These are phyloP conservation scores for Suillia variegata DNA, from an alignment of 2,888 invertebrate species.

Conservation along the genomic window DNA sequence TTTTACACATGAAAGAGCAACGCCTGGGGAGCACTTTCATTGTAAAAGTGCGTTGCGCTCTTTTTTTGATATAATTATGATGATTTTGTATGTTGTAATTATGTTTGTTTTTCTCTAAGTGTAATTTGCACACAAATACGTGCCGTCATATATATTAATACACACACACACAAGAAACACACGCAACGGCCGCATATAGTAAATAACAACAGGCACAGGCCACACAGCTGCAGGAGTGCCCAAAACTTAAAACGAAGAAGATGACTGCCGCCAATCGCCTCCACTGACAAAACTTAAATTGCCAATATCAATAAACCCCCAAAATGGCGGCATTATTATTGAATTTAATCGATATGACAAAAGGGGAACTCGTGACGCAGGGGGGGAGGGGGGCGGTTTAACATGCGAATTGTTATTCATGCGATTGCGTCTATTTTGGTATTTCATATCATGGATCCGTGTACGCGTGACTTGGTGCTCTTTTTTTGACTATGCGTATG, in stretches of 20 bases:
- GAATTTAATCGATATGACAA: slow-evolving; percentile 15
- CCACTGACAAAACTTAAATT: slow-evolving; percentile 14
- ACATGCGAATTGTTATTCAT: slow-evolving; percentile 11
- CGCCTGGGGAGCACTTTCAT: neutral
- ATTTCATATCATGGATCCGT: slow-evolving; percentile 8
- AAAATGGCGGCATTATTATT: slow-evolving; percentile 10
- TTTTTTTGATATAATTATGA: too few relatives aligned
- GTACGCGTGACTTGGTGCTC: neutral
- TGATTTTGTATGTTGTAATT: too few relatives aligned
- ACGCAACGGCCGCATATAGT: too few relatives aligned
- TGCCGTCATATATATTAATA: too few relatives aligned
- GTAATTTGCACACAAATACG: too few relatives aligned
- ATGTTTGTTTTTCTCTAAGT: too few relatives aligned
- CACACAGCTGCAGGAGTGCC: too few relatives aligned
- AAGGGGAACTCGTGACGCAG: neutral
- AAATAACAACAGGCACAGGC: too few relatives aligned
- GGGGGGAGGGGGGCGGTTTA: neutral
- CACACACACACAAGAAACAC: too few relatives aligned
- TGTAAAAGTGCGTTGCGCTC: neutral
- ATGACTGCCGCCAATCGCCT: too few relatives aligned
- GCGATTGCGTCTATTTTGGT: slow-evolving; percentile 11
- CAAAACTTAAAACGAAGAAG: too few relatives aligned
- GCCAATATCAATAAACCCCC: slow-evolving; percentile 13
- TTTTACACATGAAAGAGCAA: neutral
- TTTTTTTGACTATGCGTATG: neutral